Base-by-base conservation (phyloP, 2,888 invertebrate genomes). In the Ophion obscuratus region DNA sequence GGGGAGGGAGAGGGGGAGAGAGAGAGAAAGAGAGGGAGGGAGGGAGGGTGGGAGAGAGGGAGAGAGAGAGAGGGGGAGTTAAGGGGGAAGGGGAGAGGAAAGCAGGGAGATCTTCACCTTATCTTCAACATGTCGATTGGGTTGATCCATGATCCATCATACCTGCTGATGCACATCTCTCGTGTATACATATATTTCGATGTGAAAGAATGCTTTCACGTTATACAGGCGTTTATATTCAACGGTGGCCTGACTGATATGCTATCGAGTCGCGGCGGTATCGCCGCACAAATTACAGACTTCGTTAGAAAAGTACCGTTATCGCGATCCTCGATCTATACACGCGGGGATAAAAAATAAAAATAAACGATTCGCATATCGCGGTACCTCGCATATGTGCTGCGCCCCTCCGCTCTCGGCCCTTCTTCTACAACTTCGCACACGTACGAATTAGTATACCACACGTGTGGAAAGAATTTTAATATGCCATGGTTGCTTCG, bases 231-330 rank as follows among this genome's bases (percentile, higher is more conserved):
- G 53, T 73, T 53, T 73, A 66, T 57, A 78, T 86, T 78, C 68
- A 78, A 68, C 62, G 61, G 66, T 75, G 76, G 74, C 73, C 66
- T 80, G 83, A 83, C 83, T 84, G 84, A 80, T 66, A 73, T 80
- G 80, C 86, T 73, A 83, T 84, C 80, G 70, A 77, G 84, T 75
- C 53, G 53, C 79, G 84, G 88, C 88, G 88, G 88, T 84, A 71
- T 80, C 79, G 81, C 73, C 76, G 87, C 87, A 84, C 92, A 92
- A 92, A 92, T 92, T 92, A 92, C 92, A 92, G 92, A 92, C 91
- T 92, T 92, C 90, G 92, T 92, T 92, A 92, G 92, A 91, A 87
- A 91, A 89, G 90, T 86, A 85, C 90, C 90, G 91, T 91, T 92
- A 92, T 92, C 92, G 89, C 89, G 90, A 89, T 89, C 87, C 89